Base-by-base conservation (phyloP, 1,140 invertebrate genomes). In the Drosophila navojoa region DNA sequence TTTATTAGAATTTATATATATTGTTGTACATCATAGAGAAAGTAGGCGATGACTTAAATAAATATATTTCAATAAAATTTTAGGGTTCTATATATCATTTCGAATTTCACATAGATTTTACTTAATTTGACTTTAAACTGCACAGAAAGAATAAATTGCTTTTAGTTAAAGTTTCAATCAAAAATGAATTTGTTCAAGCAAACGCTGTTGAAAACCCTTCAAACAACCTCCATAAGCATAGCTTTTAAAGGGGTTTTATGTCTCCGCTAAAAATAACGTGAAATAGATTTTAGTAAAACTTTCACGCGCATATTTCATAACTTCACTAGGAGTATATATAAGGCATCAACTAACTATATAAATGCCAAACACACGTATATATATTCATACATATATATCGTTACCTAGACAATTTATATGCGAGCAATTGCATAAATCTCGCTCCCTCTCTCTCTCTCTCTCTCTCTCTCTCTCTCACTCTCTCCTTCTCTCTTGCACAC, bases 361-460 rank as follows among this genome's bases (percentile, higher is more conserved):
- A 72, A 67, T 59, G 47, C 19, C 29, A 50, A 5, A 40, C 16
- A 22, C 25, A 53, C 4, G 5, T 44, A 16, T 15, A 35, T 16
- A 19, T 32, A 74, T 57, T 2, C 19, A 22, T 2, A 22, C 19
- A 64, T 71, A 64, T 67, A 75, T 61, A 78, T 68, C 67, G 68
- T 72, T 82, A 87, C 63, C 82, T 85, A 76, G 61, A 66, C 79
- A 70, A 81, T 81, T 82, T 76, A 82, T 74, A 62, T 70, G 72
- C 60, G 63, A 61, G 54, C 69, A 79, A 80, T 74, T 77, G 75
- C 54, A 68, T 64, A 74, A 55, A 61, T 45, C 53, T 44, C 25
- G 13, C 27, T 1, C 55, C 9, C 49, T 38, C 49, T 29, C 38
- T 32, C 16, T 29, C 16, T 47, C 11, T 13, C 13, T n/a, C 13